Evolutionary conservation across 2,113 vertebrate species (phyloP).

Genomic region (Mixornis gularis): DNA sequence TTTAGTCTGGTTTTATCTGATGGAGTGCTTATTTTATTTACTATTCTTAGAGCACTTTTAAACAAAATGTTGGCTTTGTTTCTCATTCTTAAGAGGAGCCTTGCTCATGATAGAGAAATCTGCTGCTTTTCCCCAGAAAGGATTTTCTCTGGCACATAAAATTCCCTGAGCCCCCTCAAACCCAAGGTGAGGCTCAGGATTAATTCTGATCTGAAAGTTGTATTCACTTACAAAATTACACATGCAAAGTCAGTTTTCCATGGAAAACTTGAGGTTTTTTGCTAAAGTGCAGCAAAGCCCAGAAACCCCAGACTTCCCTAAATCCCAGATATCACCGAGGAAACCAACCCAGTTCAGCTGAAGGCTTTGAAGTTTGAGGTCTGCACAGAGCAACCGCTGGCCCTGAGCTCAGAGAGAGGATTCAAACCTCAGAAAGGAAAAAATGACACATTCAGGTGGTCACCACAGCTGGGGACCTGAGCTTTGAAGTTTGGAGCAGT

Average conservation of each 20-base stretch:
- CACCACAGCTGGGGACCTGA: not conserved
- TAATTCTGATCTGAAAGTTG: not conserved
- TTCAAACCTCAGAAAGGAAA: not conserved
- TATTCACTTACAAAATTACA: not conserved
- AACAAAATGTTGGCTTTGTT: slow-evolving; percentile 19
- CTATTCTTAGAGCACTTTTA: not conserved
- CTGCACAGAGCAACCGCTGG: not conserved
- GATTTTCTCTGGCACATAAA: not conserved
- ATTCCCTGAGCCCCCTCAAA: not conserved
- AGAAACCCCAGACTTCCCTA: not conserved
- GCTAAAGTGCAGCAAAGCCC: not conserved
- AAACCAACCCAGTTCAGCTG: not conserved
- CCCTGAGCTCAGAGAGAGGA: not conserved
- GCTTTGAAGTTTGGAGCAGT: not conserved
- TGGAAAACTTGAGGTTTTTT: not conserved
- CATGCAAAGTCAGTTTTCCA: not conserved
- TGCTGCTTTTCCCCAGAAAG: not conserved
- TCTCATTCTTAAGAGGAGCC: not conserved
- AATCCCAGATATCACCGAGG: not conserved
- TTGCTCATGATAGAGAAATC: not conserved
- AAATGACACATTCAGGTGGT: not conserved
- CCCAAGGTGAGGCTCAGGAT: not conserved
- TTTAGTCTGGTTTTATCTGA: slow-evolving; percentile 26
- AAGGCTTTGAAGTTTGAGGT: not conserved
- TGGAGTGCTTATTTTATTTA: slow-evolving; percentile 20